These are phyloP conservation scores for Rhinichthys osculus DNA, from an alignment of 2,797 vertebrate species.

Conservation along the genomic window DNA sequence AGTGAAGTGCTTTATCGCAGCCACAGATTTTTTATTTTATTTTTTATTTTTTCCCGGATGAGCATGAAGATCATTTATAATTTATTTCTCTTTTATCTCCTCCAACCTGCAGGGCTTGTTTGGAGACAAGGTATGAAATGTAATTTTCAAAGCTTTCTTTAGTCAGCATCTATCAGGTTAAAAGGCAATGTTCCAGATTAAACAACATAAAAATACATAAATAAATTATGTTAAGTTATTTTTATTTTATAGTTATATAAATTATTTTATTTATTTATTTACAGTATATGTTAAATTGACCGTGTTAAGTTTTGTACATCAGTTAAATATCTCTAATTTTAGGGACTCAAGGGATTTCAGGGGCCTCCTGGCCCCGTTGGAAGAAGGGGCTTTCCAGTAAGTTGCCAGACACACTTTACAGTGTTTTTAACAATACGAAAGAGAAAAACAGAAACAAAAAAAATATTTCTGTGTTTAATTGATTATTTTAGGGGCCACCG, in stretches of 20 bases:
- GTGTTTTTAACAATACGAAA: background rate
- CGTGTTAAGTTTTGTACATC: background rate
- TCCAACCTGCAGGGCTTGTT: slow-evolving; percentile 78
- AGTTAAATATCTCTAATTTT: slow-evolving; percentile 13
- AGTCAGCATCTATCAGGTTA: slow-evolving; percentile 24
- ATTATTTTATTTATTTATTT: background rate
- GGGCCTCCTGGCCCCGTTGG: slow-evolving; percentile 82
- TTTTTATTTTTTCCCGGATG: background rate
- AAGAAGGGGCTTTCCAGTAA: slow-evolving; percentile 79
- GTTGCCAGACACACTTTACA: slow-evolving; percentile 27
- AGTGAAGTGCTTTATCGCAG: slow-evolving; percentile 35
- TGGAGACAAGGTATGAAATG: slow-evolving; percentile 83
- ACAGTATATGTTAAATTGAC: background rate
- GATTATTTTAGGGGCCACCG: slow-evolving; percentile 78
- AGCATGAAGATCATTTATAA: slow-evolving; percentile 47
- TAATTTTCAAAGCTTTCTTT: slow-evolving; percentile 21
- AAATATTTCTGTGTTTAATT: background rate
- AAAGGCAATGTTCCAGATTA: background rate
- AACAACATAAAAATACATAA: background rate
- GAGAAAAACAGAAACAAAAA: background rate
- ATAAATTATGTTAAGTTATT: background rate
- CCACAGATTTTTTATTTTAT: background rate
- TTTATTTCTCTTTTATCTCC: slow-evolving; percentile 55
- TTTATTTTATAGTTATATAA: background rate
- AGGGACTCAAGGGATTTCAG: slow-evolving; percentile 88